Evolutionary conservation across 2,888 invertebrate species (phyloP).

Genomic region (Oligia fasciuncula): DNA sequence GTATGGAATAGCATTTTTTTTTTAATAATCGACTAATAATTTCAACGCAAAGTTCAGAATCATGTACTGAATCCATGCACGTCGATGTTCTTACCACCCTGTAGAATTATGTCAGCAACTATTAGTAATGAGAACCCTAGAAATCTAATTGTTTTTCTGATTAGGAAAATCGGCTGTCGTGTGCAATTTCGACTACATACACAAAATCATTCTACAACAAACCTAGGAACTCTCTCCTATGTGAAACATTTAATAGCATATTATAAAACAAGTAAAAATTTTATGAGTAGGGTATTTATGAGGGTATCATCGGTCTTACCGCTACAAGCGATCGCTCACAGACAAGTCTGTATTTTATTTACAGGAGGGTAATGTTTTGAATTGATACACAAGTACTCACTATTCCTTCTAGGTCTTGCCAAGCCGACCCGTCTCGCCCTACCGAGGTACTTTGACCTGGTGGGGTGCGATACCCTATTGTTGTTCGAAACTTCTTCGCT

Average conservation of each 20-base stretch:
- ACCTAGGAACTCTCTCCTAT: not conserved
- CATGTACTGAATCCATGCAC: not conserved
- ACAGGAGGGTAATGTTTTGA: conserved; percentile 9
- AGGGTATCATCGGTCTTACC: not conserved
- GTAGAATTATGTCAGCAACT: not conserved
- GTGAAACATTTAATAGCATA: not conserved
- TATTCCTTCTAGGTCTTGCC: conserved; percentile 77
- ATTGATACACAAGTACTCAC: conserved; percentile 71
- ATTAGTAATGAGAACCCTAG: not conserved
- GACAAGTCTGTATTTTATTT: not conserved
- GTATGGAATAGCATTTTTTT: not conserved
- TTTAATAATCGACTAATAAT: too few species aligned
- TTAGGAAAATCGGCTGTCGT: not conserved
- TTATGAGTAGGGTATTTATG: not conserved
- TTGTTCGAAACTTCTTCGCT: conserved; percentile 74
- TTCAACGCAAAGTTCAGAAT: too few species aligned
- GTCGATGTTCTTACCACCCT: not conserved
- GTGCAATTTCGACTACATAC: not conserved
- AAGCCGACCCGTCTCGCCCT: conserved; percentile 83
- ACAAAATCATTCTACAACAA: not conserved
- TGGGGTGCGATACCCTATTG: conserved; percentile 68
- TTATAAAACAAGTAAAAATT: not conserved
- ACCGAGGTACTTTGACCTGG: conserved; percentile 83
- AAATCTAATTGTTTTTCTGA: not conserved
- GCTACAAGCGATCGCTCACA: not conserved